A percentile compares a stretch with the other conserved stretches of the same genome.
Evolutionary conservation across 2,797 vertebrate genomes (phyloP).

Genomic region (Squalus acanthias): DNA sequence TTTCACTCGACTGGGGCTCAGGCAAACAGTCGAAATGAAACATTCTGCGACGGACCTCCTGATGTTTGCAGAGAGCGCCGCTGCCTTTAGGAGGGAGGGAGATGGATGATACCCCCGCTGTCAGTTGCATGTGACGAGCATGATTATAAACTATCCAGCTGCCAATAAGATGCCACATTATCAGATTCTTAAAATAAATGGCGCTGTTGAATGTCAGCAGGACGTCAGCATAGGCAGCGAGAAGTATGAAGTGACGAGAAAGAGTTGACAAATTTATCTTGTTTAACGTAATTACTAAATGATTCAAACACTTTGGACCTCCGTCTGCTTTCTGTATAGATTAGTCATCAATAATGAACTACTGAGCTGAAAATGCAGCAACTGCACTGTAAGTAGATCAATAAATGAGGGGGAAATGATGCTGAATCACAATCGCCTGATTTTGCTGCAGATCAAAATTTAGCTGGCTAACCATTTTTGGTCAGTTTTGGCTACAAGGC

Average conservation of each 20-base stretch:
- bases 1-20: not conserved
- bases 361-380: not conserved
- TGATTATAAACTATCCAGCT: not conserved
- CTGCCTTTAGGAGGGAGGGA: not conserved
- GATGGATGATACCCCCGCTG: not conserved
- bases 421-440: not conserved
- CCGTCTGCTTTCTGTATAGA: not conserved
- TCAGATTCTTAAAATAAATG: not conserved
- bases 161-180: not conserved
- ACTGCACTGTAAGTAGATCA: not conserved
- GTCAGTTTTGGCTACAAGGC: not conserved
- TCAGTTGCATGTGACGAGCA: not conserved
- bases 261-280: not conserved
- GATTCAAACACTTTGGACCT: not conserved
- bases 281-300: not conserved
- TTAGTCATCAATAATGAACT: not conserved
- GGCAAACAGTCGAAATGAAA: not conserved
- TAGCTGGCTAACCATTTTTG: not conserved
- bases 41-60: not conserved
- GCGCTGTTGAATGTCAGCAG: not conserved
- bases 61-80: not conserved
- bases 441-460: not conserved
- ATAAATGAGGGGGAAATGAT: not conserved
- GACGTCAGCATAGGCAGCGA: not conserved
- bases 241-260: not conserved